These are phyloP conservation scores for Nasua narica DNA, from an alignment of 2,797 vertebrate species.

Conservation along the genomic window DNA sequence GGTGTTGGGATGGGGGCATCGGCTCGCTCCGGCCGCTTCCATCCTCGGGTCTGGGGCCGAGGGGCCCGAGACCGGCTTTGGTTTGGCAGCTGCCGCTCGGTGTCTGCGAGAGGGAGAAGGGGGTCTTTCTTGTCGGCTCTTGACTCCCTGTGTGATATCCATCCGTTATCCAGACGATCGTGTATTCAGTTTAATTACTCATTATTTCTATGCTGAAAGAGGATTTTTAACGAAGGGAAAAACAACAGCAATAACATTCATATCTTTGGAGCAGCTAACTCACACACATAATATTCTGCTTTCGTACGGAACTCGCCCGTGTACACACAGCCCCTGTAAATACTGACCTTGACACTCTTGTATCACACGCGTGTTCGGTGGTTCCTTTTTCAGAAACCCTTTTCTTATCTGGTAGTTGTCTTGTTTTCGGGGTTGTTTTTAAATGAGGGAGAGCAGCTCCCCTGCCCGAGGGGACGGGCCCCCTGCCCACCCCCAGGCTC, in stretches of 20 bases:
- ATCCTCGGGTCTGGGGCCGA: not conserved
- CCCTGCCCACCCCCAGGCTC: not conserved
- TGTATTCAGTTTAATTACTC: conserved; percentile 83
- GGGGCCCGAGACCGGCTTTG: not conserved
- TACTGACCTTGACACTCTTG: conserved; percentile 90
- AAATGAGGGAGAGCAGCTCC: conserved; percentile 87
- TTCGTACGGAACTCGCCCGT: conserved; percentile 87
- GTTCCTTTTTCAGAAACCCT: conserved; percentile 89
- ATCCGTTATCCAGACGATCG: conserved; percentile 71
- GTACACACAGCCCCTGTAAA: conserved; percentile 92
- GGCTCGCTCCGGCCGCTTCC: not conserved
- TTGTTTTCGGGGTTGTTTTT: conserved; percentile 90
- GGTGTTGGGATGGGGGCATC: not conserved
- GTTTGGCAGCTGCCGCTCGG: conserved; percentile 56
- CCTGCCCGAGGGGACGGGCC: conserved; percentile 82
- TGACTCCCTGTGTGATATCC: conserved; percentile 83
- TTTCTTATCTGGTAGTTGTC: conserved; percentile 91
- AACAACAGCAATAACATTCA: conserved; percentile 95
- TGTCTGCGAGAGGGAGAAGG: conserved; percentile 85
- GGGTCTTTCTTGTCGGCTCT: conserved; percentile 82
- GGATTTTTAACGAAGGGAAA: conserved; percentile 82
- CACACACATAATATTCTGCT: conserved; percentile 78
- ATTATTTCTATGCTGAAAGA: conserved; percentile 88
- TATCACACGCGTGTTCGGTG: conserved; percentile 95
- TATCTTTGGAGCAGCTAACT: conserved; percentile 86